phyloP scores from a whole-genome alignment of 2,113 vertebrate genomes.

The Ia io region DNA sequence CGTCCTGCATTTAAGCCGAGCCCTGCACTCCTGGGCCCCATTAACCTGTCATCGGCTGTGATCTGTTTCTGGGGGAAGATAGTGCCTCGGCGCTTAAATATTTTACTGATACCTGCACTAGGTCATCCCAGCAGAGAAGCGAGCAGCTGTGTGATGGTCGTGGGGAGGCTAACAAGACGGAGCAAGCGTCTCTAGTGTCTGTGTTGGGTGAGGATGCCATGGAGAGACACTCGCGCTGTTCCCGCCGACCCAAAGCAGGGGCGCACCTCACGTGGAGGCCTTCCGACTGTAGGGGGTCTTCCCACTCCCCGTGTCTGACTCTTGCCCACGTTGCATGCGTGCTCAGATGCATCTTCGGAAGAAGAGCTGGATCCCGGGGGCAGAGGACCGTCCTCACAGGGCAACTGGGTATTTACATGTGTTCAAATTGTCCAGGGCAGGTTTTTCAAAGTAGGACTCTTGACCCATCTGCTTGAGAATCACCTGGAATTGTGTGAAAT shows the following conservation, averaged over 20 bases:
- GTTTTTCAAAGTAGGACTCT: not conserved
- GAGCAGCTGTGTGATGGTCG: too few species aligned
- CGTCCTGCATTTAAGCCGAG: not conserved
- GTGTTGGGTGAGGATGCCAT: too few species aligned
- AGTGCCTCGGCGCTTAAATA: not conserved
- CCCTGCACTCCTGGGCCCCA: not conserved
- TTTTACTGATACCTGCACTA: not conserved
- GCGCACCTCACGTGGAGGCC: accelerated
- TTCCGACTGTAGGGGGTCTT: too few species aligned
- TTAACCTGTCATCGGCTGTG: not conserved
- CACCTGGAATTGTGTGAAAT: not conserved
- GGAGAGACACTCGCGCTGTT: accelerated
- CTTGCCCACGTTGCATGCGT: accelerated
- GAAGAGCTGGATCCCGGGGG: not conserved
- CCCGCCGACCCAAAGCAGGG: accelerated
- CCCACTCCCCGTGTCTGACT: not conserved
- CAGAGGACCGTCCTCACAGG: accelerated
- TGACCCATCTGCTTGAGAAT: not conserved
- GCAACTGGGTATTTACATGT: accelerated
- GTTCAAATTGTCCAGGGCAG: not conserved
- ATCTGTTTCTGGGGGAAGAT: too few species aligned
- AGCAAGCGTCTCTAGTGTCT: too few species aligned
- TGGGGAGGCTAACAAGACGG: too few species aligned
- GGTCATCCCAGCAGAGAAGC: not conserved
- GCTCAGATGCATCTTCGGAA: not conserved